Evolutionary conservation across 2,797 vertebrate genomes (phyloP), one percentile per base, ranked within the genome.

Genomic region (Cyclopterus lumpus): DNA sequence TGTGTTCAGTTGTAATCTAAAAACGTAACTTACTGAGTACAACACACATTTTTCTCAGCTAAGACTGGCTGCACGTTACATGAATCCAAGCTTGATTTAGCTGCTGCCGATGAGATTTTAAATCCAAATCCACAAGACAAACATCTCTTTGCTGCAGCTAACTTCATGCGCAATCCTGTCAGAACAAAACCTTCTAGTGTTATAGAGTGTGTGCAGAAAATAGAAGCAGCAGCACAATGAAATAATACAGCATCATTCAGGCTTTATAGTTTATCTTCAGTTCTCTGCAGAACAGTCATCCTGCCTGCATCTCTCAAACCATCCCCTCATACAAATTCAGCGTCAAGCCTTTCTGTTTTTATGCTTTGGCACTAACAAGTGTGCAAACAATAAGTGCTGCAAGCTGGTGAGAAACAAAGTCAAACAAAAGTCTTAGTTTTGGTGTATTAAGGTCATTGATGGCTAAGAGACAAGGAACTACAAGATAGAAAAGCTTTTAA

Each of bases 181-280:
- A 81, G 76, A 66, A 54, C 66, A 69, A 77, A 83, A 82, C 53
- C 73, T 54, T 89, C 67, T 62, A 42, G 71, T 67, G 54, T 68
- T 81, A 64, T 61, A 38, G 80, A 81, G 80, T 81, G 61, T 63
- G 81, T 87, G 68, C 79, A 76, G 71, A 88, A 91, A 92, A 89
- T 84, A 91, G 87, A 83, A 82, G 75, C 83, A 70, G 72, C 66
- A 61, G 71, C 66, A 63, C 38, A n/a, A 70, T 15, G 26, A 73
- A 63, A 77, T 70, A 75, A 60, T 38, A 55, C 78, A 24, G 53
- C 60, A 69, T 78, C 60, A 24, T 57, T 66, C 40, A 57, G 67
- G 67, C 80, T 92, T 88, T 73, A 72, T 73, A 81, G 77, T 86
- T 85, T 75, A 55, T 69, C 84, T 73, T 79, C 75, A 81, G 65